Conservation (phyloP, 2,888 invertebrate genomes). For the Heliconius sara region DNA sequence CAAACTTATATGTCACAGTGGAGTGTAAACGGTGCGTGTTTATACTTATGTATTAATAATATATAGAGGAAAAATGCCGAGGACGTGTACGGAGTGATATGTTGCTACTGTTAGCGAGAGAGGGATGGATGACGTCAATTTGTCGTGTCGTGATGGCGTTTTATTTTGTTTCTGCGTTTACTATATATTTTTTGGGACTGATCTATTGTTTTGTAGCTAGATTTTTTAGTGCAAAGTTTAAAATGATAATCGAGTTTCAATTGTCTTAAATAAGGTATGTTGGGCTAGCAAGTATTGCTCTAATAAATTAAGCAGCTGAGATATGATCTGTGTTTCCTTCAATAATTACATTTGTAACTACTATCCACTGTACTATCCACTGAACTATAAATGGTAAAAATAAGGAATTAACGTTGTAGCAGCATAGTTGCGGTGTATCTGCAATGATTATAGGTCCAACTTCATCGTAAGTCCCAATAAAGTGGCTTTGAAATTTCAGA, state of each 20-base stretch:
- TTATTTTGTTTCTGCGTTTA: slow-evolving; percentile 80
- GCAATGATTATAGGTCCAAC: too few relatives aligned
- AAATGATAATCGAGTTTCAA: background rate
- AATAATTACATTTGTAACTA: background rate
- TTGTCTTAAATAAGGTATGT: background rate
- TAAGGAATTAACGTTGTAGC: background rate
- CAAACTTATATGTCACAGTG: slow-evolving; percentile 60
- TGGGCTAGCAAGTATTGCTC: background rate
- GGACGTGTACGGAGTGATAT: slow-evolving; percentile 82
- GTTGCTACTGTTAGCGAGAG: slow-evolving; percentile 82
- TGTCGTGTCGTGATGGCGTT: slow-evolving; percentile 84
- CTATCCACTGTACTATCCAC: background rate
- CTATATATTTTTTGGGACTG: slow-evolving; percentile 58
- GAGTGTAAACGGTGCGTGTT: slow-evolving; percentile 70
- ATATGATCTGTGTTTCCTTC: background rate
- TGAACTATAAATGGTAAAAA: background rate
- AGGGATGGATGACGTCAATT: slow-evolving; percentile 83
- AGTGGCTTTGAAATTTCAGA: too few relatives aligned
- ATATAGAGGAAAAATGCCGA: slow-evolving; percentile 84
- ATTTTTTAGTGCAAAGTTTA: slow-evolving; percentile 44
- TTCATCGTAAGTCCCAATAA: too few relatives aligned
- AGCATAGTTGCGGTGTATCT: background rate
- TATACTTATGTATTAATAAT: slow-evolving; percentile 84
- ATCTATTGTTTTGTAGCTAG: slow-evolving; percentile 51
- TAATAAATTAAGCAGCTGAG: background rate